phyloP scores from a whole-genome alignment of 1,140 invertebrate genomes.

The Eulimnadia texana region DNA sequence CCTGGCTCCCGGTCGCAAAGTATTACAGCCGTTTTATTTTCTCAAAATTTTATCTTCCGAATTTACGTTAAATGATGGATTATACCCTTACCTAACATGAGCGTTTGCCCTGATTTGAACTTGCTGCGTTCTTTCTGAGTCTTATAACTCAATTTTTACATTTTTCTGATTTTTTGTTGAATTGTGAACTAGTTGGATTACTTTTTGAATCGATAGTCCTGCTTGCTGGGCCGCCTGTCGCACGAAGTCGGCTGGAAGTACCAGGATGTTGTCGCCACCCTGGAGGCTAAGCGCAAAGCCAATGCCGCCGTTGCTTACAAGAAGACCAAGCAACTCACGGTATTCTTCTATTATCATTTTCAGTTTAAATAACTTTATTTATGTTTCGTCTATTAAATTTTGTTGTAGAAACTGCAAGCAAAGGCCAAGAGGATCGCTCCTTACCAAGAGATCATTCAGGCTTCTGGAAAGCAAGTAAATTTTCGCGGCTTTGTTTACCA shows the following conservation, averaged over 20 bases:
- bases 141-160: background rate
- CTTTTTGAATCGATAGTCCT: constrained; percentile 51
- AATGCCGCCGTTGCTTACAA: constrained; percentile 66
- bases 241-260: constrained; percentile 99
- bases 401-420: constrained; percentile 63
- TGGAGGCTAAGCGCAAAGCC: constrained; percentile 90
- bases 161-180: background rate
- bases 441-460: constrained; percentile 67
- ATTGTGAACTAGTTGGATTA: background rate
- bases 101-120: background rate
- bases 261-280: constrained; percentile 77
- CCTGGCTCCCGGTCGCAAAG: constrained; percentile 88
- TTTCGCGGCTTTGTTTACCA: background rate
- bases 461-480: constrained; percentile 71
- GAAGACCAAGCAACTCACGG: constrained; percentile 62
- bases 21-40: constrained; percentile 28
- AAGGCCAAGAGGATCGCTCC: constrained; percentile 57
- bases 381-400: constrained; percentile 40
- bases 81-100: background rate
- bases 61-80: background rate
- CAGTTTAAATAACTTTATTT: background rate
- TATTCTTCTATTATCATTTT: constrained; percentile 26
- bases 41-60: background rate
- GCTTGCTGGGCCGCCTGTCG: constrained; percentile 82
- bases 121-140: background rate